Evolutionary conservation across 2,113 vertebrate species (phyloP).

Genomic region (Reinhardtius hippoglossoides): DNA sequence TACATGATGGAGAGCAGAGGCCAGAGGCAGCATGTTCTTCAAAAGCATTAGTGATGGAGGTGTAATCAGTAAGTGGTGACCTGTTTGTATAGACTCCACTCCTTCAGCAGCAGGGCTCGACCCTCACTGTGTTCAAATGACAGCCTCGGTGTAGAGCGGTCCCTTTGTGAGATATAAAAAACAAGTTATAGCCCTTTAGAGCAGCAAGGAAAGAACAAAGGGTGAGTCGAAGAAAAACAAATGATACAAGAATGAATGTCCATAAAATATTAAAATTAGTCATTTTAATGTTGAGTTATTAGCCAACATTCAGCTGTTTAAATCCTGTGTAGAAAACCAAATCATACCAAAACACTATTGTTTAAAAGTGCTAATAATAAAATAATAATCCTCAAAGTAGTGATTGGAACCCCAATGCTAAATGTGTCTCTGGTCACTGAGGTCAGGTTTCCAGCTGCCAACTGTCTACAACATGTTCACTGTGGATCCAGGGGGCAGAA

Average conservation of each 20-base stretch:
- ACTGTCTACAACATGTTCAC: no score
- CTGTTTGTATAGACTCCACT: slow-evolving; percentile 88
- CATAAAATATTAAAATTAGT: no score
- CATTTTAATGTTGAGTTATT: no score
- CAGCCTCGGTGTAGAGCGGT: slow-evolving; percentile 74
- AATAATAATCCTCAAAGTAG: no score
- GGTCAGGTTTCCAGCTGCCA: no score
- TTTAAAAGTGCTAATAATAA: no score
- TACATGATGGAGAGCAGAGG: neutral
- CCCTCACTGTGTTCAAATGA: slow-evolving; percentile 87
- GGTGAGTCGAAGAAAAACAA: neutral
- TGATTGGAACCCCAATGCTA: no score
- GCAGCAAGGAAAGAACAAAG: neutral
- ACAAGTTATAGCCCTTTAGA: slow-evolving; percentile 9
- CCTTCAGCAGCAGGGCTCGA: slow-evolving; percentile 89
- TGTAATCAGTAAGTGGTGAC: slow-evolving; percentile 35
- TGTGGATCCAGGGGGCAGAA: no score
- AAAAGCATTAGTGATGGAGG: slow-evolving; percentile 6
- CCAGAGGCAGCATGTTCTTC: slow-evolving; percentile 2
- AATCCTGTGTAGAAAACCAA: no score
- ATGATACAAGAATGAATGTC: neutral
- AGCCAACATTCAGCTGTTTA: no score
- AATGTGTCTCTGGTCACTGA: no score
- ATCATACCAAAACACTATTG: no score
- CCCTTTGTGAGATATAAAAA: slow-evolving; percentile 76